A percentile compares a stretch with the other conserved stretches of the same genome.
These are phyloP conservation scores for Deroptyus accipitrinus DNA, from an alignment of 2,113 vertebrate species.

Conservation along the genomic window DNA sequence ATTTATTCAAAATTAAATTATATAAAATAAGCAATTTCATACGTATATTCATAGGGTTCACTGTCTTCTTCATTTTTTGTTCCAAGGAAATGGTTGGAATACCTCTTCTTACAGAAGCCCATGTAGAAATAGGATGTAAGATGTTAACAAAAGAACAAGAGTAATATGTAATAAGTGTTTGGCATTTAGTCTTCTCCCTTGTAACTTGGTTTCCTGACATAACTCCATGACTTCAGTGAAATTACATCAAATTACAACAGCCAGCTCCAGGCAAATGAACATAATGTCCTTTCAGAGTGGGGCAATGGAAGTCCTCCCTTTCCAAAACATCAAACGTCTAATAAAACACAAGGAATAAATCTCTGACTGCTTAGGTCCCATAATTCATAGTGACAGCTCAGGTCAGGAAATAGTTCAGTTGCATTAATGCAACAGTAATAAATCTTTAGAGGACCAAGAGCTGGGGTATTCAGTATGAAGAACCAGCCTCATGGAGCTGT, in stretches of 20 bases:
- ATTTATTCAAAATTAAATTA: neutral
- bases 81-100: neutral
- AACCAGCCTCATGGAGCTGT: fast-evolving
- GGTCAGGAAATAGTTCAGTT: neutral
- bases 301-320: neutral
- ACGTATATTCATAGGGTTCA: neutral
- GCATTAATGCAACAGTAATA: neutral
- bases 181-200: neutral
- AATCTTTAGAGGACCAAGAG: neutral
- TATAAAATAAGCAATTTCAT: neutral
- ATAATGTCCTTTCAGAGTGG: neutral
- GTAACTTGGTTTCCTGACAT: neutral
- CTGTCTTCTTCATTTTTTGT: neutral
- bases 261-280: slow-evolving; percentile 9
- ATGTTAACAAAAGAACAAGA: neutral
- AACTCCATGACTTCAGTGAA: neutral
- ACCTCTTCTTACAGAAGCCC: neutral
- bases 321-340: slow-evolving; percentile 1
- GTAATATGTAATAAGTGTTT: neutral
- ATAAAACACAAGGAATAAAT: slow-evolving; percentile 35
- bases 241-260: slow-evolving; percentile 19
- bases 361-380: neutral
- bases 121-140: neutral
- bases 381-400: neutral
- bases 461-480: neutral